Percentiles rank a stretch among this genome's conserved stretches.
These are phyloP conservation scores for Hoplostethus mediterraneus DNA, from an alignment of 2,797 vertebrate species.

Conservation along the genomic window DNA sequence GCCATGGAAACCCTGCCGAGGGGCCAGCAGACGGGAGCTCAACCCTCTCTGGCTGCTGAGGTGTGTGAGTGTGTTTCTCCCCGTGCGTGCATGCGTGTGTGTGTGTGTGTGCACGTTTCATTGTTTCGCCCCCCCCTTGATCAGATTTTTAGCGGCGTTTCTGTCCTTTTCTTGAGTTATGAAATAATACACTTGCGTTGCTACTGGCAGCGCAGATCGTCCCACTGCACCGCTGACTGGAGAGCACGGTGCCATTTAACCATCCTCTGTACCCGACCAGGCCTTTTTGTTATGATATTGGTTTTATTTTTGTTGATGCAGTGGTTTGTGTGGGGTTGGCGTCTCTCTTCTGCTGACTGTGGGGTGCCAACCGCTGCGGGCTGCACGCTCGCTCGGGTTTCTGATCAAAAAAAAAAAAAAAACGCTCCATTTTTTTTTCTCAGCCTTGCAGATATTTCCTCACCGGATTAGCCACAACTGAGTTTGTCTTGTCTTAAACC, in stretches of 20 bases:
- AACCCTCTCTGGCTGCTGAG: constrained; percentile 64
- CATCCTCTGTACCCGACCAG: not conserved
- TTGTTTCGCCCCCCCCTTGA: not conserved
- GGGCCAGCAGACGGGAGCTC: constrained; percentile 68
- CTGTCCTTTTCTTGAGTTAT: constrained; percentile 16
- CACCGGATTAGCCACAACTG: constrained; percentile 50
- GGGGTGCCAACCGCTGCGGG: too few relatives aligned
- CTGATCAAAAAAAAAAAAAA: too few relatives aligned
- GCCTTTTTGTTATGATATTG: constrained; percentile 4
- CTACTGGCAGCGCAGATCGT: constrained; percentile 19
- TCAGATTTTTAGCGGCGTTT: constrained; percentile 20
- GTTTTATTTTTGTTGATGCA: constrained; percentile 1
- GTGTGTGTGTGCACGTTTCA: constrained; percentile 34
- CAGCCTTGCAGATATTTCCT: constrained; percentile 56
- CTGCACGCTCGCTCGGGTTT: too few relatives aligned
- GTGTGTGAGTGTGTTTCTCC: not conserved
- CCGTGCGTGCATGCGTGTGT: constrained; percentile 23
- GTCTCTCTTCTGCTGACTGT: not conserved
- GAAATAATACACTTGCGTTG: constrained; percentile 20
- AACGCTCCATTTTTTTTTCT: too few relatives aligned
- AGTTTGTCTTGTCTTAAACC: constrained; percentile 29
- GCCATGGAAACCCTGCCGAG: constrained; percentile 86
- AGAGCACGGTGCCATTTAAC: constrained; percentile 10
- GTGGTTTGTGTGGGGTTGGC: not conserved
- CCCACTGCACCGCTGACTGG: constrained; percentile 22